Percentiles rank a stretch among this genome's conserved stretches.
Conservation (phyloP, 2,797 vertebrate species). For the Gobio occitaniae region DNA sequence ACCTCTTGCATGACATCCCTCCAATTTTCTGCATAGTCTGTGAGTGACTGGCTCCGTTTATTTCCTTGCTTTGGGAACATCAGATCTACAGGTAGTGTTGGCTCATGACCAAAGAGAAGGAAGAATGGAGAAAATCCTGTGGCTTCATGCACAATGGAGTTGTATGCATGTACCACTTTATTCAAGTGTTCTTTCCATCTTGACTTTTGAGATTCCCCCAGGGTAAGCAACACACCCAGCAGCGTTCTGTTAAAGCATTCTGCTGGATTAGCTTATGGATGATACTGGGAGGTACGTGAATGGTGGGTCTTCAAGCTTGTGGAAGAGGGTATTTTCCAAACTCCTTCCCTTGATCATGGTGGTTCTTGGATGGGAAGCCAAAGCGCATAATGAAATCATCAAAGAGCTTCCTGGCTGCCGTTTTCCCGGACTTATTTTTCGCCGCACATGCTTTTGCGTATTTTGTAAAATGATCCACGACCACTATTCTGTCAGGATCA, state of each 20-base stretch:
- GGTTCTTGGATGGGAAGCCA: constrained; percentile 49
- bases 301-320: constrained; percentile 35
- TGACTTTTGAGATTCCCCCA: constrained; percentile 40
- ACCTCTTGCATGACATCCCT: too few relatives aligned
- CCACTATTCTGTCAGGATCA: too few relatives aligned
- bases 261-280: constrained; percentile 40
- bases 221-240: constrained; percentile 40
- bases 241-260: constrained; percentile 42
- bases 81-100: too few relatives aligned
- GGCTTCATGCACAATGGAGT: constrained; percentile 35
- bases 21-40: too few relatives aligned
- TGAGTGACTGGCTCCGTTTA: too few relatives aligned
- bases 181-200: constrained; percentile 45
- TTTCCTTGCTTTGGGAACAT: too few relatives aligned
- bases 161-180: constrained; percentile 56
- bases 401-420: neutral
- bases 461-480: too few relatives aligned
- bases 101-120: too few relatives aligned
- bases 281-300: constrained; percentile 36
- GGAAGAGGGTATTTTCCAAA: constrained; percentile 52
- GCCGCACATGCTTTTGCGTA: too few relatives aligned
- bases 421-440: too few relatives aligned
- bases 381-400: constrained; percentile 44
- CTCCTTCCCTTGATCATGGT: constrained; percentile 50
- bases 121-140: too few relatives aligned